phyloP scores from a whole-genome alignment of 1,140 invertebrate species.

The Leptinotarsa defecta region DNA sequence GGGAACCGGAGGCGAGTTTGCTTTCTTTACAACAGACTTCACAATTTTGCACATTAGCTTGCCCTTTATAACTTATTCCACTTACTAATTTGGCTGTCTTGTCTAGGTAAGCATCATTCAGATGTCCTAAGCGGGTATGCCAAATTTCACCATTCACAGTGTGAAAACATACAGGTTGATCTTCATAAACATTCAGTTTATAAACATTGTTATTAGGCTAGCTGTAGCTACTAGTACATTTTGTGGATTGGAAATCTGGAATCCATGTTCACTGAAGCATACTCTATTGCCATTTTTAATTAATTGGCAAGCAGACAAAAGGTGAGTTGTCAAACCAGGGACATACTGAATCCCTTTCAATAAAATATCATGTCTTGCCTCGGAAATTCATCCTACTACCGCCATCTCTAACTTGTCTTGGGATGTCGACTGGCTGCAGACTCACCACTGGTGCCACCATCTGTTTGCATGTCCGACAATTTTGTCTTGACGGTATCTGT shows the following conservation, averaged over 20 bases:
- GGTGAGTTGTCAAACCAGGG: conserved; percentile 27
- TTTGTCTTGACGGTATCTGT: neutral
- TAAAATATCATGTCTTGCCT: conserved; percentile 2
- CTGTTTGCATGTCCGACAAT: neutral
- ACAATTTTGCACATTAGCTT: too few species aligned
- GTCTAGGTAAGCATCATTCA: conserved; percentile 32
- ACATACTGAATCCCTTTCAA: conserved; percentile 25
- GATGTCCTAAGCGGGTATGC: conserved; percentile 43
- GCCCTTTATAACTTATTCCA: too few species aligned
- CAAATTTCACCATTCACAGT: conserved; percentile 19
- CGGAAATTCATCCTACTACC: neutral
- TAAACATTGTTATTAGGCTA: conserved; percentile 5
- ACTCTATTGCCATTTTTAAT: conserved; percentile 33
- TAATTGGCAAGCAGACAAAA: conserved; percentile 27
- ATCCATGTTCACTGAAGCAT: conserved; percentile 32
- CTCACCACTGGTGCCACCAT: neutral
- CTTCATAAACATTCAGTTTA: conserved; percentile 4
- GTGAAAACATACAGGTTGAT: neutral
- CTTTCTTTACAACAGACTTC: too few species aligned
- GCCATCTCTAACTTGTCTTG: neutral
- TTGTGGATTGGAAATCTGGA: conserved; percentile 28
- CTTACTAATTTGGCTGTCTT: conserved; percentile 2
- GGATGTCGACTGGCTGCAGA: too few species aligned
- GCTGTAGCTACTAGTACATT: conserved; percentile 33
- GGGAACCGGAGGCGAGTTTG: too few species aligned